These are phyloP conservation scores for Dryococelus australis DNA, from an alignment of 2,888 invertebrate genomes.

Conservation along the genomic window DNA sequence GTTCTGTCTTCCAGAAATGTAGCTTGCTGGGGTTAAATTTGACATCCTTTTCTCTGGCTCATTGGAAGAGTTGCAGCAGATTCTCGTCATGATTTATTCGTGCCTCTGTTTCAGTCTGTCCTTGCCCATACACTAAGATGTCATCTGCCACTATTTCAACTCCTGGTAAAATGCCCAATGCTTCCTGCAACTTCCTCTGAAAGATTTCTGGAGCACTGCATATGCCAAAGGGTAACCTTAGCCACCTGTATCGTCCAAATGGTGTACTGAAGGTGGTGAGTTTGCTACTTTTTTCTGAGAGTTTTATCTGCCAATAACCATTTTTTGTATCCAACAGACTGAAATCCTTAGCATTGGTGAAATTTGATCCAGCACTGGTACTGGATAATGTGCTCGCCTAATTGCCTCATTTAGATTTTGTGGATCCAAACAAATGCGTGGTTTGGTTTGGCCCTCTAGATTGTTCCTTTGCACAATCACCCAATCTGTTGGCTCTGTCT, in stretches of 20 bases:
- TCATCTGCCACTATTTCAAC: slow-evolving; percentile 20
- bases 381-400: neutral
- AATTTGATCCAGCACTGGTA: neutral
- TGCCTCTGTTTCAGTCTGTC: neutral
- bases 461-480: neutral
- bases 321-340: neutral
- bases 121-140: neutral
- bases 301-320: neutral
- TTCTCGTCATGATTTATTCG: neutral
- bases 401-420: neutral
- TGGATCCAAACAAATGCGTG: neutral
- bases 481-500: no score
- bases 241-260: neutral
- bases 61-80: neutral
- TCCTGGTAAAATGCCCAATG: neutral
- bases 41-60: neutral
- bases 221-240: neutral
- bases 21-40: neutral
- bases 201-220: neutral
- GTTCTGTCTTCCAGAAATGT: neutral
- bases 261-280: neutral
- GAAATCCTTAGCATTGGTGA: neutral
- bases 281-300: neutral
- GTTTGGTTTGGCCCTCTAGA: neutral
- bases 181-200: neutral